Evolutionary conservation across 92 coral and sea anemone species (phyloP), one percentile per base, ranked within the genome.

Genomic region (Pocillopora grandis): DNA sequence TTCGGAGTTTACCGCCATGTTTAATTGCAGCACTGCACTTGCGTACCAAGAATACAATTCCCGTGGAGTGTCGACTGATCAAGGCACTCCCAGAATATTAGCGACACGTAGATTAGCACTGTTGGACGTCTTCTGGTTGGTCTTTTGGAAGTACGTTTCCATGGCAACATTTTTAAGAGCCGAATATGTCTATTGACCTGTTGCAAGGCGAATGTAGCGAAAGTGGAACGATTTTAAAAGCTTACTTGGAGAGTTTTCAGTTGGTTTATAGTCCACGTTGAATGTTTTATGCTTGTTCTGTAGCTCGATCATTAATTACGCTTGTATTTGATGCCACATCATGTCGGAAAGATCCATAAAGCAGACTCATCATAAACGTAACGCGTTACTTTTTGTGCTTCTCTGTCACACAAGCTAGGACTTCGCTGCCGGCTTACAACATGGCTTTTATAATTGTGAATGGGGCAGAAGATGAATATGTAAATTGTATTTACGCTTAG

Each of bases 1-100:
- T 12, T 84, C 82, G 33, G 81, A 76, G 76, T 77, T 84, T 20
- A 83, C 88, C 88, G 88, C 88, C 88, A 84, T 84, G 88, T 84
- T 84, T 70, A 55, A 55, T 35, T 20, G 65, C 20, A 58, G 31
- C 69, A 58, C 69, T 76, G 82, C 19, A 66, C 86, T 61, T 82
- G 79, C 79, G 79, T 82, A 70, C 67, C 67, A 58, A 69, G 62
- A 35, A 31, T 15, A 81, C 82, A n/a, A 58, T 21, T 37, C 20
- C 33, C 66, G 62, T 21, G 33, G 70, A 68, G 70, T 42, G 69
- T 63, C 64, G 69, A 65, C 83, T 64, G 65, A 33, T 60, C 72
- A 61, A 62, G 86, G 67, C 86, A 83, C 86, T 83, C 86, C 86
- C 80, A 62, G 80, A 83, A 76, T 75, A 76, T 66, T 19, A 58